Evolutionary conservation across 2,888 invertebrate species (phyloP).

Genomic region (Mythimna albipuncta): DNA sequence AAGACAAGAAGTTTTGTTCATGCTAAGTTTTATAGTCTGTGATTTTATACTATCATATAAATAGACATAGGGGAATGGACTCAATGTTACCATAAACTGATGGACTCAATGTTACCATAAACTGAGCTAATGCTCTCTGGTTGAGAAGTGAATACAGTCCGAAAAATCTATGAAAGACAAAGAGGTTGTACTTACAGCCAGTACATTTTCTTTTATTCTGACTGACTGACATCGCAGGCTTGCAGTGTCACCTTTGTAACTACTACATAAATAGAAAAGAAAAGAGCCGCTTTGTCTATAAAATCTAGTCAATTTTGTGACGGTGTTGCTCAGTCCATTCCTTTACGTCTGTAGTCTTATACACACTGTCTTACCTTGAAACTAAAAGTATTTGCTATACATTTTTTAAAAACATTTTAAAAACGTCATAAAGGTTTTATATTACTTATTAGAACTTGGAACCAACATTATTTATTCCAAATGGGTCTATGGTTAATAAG

Average conservation of each 20-base stretch:
- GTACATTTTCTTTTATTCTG: neutral
- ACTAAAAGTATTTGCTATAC: conserved; percentile 61
- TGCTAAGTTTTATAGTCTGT: conserved; percentile 79
- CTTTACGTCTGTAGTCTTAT: conserved; percentile 37
- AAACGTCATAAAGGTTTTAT: conserved; percentile 49
- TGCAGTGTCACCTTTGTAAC: too few species aligned
- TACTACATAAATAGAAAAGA: neutral
- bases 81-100: neutral
- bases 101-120: neutral
- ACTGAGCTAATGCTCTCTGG: neutral
- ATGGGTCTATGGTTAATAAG: conserved; percentile 71
- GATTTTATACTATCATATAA: conserved; percentile 70
- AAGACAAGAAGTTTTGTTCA: conserved; percentile 83
- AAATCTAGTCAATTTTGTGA: neutral
- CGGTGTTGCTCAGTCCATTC: conserved; percentile 1
- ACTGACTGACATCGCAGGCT: neutral
- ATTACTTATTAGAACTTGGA: conserved; percentile 47
- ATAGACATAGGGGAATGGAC: conserved; percentile 3
- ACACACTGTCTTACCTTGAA: conserved; percentile 54
- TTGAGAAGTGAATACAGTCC: neutral
- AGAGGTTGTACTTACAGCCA: neutral
- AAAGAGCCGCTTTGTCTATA: neutral
- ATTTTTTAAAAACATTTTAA: conserved; percentile 57
- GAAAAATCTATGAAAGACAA: neutral
- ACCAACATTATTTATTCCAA: conserved; percentile 64